Evolutionary conservation across 2,888 invertebrate species (phyloP).

Genomic region (Rhingia campestris): DNA sequence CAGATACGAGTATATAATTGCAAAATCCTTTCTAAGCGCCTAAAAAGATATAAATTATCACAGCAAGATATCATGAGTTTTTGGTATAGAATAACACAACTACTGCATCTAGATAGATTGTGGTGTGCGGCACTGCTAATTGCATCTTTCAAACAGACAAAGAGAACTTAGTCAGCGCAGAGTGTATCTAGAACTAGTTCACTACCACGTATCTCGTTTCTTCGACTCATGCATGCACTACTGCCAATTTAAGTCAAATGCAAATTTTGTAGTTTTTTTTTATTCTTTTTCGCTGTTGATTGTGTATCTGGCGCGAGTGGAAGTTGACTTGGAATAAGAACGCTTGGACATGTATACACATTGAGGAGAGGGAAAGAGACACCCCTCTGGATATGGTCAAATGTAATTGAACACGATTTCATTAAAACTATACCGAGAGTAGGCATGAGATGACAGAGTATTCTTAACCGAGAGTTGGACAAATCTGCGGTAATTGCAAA

Average conservation of each 20-base stretch:
- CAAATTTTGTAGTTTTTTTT: conserved; percentile 46
- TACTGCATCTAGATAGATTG: conserved; percentile 1
- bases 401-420: conserved; percentile 71
- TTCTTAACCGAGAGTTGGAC: conserved; percentile 53
- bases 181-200: conserved; percentile 60
- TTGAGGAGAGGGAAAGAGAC: conserved; percentile 20
- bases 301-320: conserved; percentile 10
- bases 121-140: conserved; percentile 27
- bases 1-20: conserved; percentile 50
- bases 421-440: conserved; percentile 53
- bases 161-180: conserved; percentile 28
- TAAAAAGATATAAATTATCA: conserved; percentile 64
- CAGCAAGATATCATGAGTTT: conserved; percentile 54
- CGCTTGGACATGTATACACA: conserved; percentile 6
- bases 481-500: conserved; percentile 70
- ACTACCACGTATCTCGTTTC: conserved; percentile 1
- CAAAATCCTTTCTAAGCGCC: conserved; percentile 66
- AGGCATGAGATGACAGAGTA: conserved; percentile 57
- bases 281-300: conserved; percentile 14
- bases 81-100: conserved; percentile 44
- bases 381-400: conserved; percentile 69
- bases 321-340: background rate
- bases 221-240: background rate
- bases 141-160: conserved; percentile 55
- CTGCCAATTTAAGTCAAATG: conserved; percentile 63